phyloP scores from a whole-genome alignment of 2,888 invertebrate species.

The Steinernema carpocapsae region DNA sequence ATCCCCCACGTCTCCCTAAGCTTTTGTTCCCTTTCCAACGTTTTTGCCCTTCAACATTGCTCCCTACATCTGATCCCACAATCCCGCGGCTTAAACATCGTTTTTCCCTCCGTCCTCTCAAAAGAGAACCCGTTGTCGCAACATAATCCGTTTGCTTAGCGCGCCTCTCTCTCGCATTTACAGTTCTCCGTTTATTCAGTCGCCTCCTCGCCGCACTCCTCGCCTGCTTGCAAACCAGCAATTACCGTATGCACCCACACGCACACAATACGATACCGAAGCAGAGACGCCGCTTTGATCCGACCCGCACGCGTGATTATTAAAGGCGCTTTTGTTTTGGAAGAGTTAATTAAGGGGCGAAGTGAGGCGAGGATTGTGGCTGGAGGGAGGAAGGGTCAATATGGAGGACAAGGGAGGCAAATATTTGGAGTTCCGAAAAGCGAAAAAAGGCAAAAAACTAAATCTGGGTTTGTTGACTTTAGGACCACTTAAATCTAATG shows the following conservation, averaged over 20 bases:
- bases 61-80: not conserved
- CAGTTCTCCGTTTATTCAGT: constrained; percentile 14
- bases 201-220: not conserved
- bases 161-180: not conserved
- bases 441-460: not conserved
- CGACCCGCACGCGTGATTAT: not conserved
- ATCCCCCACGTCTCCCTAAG: no score
- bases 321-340: constrained; percentile 2
- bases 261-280: constrained; percentile 7
- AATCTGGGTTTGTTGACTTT: no score
- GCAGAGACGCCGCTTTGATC: constrained; percentile 4
- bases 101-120: not conserved
- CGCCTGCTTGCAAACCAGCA: not conserved
- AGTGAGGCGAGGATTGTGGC: not conserved
- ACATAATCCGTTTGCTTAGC: constrained; percentile 31
- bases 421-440: no score
- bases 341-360: not conserved
- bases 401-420: no score
- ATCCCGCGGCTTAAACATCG: not conserved
- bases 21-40: no score
- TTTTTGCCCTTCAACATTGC: not conserved
- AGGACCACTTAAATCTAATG: no score
- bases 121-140: constrained; percentile 2
- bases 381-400: not conserved
- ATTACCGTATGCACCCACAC: constrained; percentile 13